Percentiles rank a stretch among this genome's conserved stretches.
Conservation (phyloP, 2,888 invertebrate species). For the Cylindroiulus punctatus region DNA sequence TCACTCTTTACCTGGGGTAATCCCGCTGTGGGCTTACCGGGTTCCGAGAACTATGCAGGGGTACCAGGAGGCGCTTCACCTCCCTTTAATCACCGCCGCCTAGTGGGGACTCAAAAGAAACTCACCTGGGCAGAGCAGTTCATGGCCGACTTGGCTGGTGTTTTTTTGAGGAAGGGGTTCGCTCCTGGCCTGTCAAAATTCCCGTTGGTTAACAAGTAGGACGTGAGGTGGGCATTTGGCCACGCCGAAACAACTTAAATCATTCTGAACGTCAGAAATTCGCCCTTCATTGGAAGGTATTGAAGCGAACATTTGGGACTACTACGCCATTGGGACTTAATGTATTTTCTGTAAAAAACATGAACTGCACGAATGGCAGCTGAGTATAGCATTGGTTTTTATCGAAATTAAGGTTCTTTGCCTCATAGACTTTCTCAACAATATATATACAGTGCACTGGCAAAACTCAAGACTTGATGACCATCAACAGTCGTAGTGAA, state of each 20-base stretch:
- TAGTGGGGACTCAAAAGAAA: conserved; percentile 11
- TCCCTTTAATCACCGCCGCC: conserved; percentile 15
- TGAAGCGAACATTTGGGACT: not conserved
- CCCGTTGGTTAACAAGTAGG: not conserved
- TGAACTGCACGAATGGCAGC: no score
- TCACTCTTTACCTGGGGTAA: not conserved
- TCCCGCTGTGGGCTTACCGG: not conserved
- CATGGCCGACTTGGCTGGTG: not conserved
- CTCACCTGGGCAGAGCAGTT: conserved; percentile 15
- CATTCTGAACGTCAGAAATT: not conserved
- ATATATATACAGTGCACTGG: no score
- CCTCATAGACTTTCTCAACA: no score
- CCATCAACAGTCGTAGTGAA: no score
- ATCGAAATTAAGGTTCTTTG: no score
- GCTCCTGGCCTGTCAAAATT: conserved; percentile 12
- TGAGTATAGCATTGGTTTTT: no score
- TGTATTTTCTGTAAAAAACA: no score
- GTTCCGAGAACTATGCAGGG: not conserved
- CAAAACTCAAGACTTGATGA: no score
- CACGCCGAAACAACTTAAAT: not conserved
- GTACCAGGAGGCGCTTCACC: not conserved
- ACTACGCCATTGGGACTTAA: no score
- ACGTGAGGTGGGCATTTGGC: not conserved
- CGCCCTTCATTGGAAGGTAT: not conserved
- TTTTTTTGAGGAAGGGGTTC: not conserved